Percentiles rank a stretch among this genome's conserved stretches.
Conservation (phyloP, 2,888 invertebrate genomes). For the Archips crataeganus region DNA sequence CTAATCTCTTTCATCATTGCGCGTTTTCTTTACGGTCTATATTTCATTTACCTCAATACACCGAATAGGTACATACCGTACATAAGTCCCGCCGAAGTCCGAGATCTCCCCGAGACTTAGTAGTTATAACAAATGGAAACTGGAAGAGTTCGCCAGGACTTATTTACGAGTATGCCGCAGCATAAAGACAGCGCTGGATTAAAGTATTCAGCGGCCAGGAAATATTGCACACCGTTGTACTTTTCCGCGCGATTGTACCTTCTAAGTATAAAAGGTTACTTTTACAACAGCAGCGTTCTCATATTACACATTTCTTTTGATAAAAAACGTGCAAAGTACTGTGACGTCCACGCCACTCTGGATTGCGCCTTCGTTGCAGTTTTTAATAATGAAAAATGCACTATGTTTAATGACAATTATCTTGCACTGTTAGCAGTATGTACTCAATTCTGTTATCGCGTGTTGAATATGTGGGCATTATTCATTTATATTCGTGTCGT, state of each 20-base stretch:
- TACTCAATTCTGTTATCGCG: slow-evolving; percentile 22
- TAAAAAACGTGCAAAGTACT: slow-evolving; percentile 10
- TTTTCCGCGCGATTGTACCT: slow-evolving; percentile 54
- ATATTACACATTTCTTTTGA: slow-evolving; percentile 11
- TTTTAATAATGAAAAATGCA: slow-evolving; percentile 16
- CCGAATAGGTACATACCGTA: slow-evolving; percentile 50
- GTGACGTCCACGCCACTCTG: slow-evolving; percentile 16
- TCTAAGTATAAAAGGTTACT: slow-evolving; percentile 55
- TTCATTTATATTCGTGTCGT: not conserved
- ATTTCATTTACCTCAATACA: slow-evolving; percentile 37
- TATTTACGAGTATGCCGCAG: slow-evolving; percentile 68
- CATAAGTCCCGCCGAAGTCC: slow-evolving; percentile 58
- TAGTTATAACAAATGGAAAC: slow-evolving; percentile 75
- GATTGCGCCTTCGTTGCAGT: not conserved
- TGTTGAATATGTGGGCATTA: not conserved
- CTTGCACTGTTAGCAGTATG: slow-evolving; percentile 18
- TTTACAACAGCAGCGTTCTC: slow-evolving; percentile 27
- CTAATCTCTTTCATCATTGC: not conserved
- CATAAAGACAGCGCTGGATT: slow-evolving; percentile 73
- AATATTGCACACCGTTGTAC: slow-evolving; percentile 58
- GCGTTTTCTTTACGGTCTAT: not conserved
- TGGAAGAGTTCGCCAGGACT: slow-evolving; percentile 67
- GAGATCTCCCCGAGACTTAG: slow-evolving; percentile 63
- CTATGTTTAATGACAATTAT: slow-evolving; percentile 14
- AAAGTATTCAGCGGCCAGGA: slow-evolving; percentile 70